Evolutionary conservation across 2,113 vertebrate species (phyloP).

Genomic region (Poeciliopsis prolifica): DNA sequence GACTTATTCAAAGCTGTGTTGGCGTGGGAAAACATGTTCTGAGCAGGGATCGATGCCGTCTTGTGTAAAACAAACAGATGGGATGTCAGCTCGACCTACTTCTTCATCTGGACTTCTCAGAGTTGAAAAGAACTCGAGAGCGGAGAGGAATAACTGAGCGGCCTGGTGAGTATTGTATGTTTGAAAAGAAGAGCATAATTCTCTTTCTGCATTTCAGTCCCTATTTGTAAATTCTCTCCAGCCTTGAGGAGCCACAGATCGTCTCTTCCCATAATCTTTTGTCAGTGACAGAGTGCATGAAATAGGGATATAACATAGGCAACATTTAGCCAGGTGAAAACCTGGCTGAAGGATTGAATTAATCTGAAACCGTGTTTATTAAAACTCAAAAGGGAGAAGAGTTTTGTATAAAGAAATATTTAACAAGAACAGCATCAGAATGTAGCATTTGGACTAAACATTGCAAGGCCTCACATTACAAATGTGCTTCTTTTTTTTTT

Average conservation of each 20-base stretch:
- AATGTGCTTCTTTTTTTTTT: too few species aligned
- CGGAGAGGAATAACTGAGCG: background rate
- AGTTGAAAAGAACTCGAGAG: constrained; percentile 24
- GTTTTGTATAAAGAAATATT: too few species aligned
- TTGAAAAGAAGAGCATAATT: constrained; percentile 2
- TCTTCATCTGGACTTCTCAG: constrained; percentile 62
- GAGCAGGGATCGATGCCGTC: constrained; percentile 38
- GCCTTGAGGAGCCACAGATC: background rate
- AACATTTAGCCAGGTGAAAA: too few species aligned
- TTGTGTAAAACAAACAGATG: constrained; percentile 72
- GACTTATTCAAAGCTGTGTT: constrained; percentile 8
- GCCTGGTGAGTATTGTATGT: constrained; percentile 1
- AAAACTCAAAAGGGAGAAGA: too few species aligned
- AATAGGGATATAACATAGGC: background rate
- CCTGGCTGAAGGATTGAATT: too few species aligned
- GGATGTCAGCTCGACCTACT: constrained; percentile 68
- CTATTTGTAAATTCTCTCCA: background rate
- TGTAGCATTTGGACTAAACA: too few species aligned
- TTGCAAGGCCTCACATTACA: too few species aligned
- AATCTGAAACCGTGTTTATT: too few species aligned
- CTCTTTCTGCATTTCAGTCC: background rate
- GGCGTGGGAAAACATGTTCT: constrained; percentile 25
- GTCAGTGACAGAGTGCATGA: too few species aligned
- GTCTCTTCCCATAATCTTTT: background rate
- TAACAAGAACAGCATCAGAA: too few species aligned